Base-by-base conservation (phyloP, 2,113 vertebrate species). In the Rhea americana region DNA sequence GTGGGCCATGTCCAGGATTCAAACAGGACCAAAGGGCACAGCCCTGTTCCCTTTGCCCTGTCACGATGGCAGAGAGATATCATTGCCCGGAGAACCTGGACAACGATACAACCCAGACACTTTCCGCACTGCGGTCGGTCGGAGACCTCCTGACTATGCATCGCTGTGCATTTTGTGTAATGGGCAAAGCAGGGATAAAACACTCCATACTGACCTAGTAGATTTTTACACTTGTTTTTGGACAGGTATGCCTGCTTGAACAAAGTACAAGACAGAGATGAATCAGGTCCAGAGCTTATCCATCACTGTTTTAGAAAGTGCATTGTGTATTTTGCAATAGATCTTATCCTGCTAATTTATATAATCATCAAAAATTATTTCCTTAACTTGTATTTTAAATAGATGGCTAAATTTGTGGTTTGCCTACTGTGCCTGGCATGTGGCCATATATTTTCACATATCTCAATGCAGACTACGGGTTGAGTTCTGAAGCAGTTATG, bases 331-430 rank as follows among this genome's bases (percentile, higher is more conserved):
- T 89, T 90, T 30, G 84, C 35, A 77, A 73, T 59, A 63, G 55
- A 58, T 39, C 24, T 89, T 71, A 66, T 0, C 6, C 59, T 32
- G 53, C 55, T 90, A 73, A 93, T 76, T 93, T 94, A 91, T 89
- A 73, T 91, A 91, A 90, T 84, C 19, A 90, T 81, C 11, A 94
- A 87, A 92, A 91, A 91, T 48, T 85, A 85, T 94, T 93, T 93
- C 81, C 91, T 93, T 84, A 93, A 50, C 70, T 84, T 79, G 77
- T 72, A 72, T 93, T 93, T 94, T 90, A 91, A 93, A 95, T 81
- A 81, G 79, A 48, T 91, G 85, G 80, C 80, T 93, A 91, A 94
- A 94, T 72, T 82, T 73, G 73, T 90, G 87, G 70, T 82, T 95
- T 77, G 58, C 70, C 78, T 87, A 28, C 83, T 35, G n/a, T 85